These are phyloP conservation scores for Charaxes varanes DNA, from an alignment of 1,140 invertebrate genomes.

Conservation along the genomic window DNA sequence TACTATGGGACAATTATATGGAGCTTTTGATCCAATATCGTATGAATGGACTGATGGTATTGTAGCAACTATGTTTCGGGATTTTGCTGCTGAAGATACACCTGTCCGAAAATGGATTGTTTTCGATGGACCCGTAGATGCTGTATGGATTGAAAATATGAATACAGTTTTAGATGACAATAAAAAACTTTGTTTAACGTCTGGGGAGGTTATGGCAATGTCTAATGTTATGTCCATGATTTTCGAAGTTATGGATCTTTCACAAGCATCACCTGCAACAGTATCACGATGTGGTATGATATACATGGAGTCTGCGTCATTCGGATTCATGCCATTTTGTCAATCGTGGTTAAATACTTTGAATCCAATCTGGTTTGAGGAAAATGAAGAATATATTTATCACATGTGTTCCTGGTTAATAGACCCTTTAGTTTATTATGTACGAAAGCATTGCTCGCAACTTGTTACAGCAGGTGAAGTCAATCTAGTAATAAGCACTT, in stretches of 20 bases:
- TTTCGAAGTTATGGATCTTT: slow-evolving; percentile 94
- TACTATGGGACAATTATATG: slow-evolving; percentile 93
- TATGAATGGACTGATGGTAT: slow-evolving; percentile 95
- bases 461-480: slow-evolving; percentile 84
- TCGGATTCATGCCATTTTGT: slow-evolving; percentile 83
- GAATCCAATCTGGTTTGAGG: slow-evolving; percentile 79
- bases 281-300: slow-evolving; percentile 97
- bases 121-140: slow-evolving; percentile 94
- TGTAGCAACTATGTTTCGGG: slow-evolving; percentile 84
- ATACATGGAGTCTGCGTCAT: slow-evolving; percentile 87
- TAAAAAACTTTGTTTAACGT: slow-evolving; percentile 91
- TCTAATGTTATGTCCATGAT: slow-evolving; percentile 91
- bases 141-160: slow-evolving; percentile 97
- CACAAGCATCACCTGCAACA: slow-evolving; percentile 91
- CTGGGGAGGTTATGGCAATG: slow-evolving; percentile 93
- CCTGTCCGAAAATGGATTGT: slow-evolving; percentile 88
- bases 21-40: slow-evolving; percentile 91
- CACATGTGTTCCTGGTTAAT: slow-evolving; percentile 86
- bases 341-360: slow-evolving; percentile 84
- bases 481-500: slow-evolving; percentile 81
- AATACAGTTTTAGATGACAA: slow-evolving; percentile 96
- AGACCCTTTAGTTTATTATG: slow-evolving; percentile 79
- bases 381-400: slow-evolving; percentile 77
- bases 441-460: slow-evolving; percentile 79
- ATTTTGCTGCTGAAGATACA: slow-evolving; percentile 79